A percentile compares a stretch with the other conserved stretches of the same genome.
phyloP scores from a whole-genome alignment of 2,888 invertebrate species.

The Andrena marginata region DNA sequence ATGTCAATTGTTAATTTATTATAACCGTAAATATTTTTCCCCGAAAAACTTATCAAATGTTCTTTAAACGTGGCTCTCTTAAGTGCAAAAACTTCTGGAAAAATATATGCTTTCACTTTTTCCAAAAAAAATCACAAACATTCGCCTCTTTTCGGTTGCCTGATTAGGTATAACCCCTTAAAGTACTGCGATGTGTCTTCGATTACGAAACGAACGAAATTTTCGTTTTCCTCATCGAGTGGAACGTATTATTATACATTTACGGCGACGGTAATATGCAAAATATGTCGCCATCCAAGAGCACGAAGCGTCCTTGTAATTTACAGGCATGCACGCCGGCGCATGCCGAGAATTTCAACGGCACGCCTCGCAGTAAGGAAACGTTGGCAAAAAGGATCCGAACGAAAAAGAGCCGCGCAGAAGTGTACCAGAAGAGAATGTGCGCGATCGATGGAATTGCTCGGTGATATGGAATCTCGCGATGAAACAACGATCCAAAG shows the following conservation, averaged over 20 bases:
- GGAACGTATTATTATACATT: background rate
- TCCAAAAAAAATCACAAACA: no score
- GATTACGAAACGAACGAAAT: background rate
- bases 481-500: conserved; percentile 19
- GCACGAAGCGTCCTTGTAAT: conserved; percentile 50
- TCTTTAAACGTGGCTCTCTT: no score
- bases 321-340: conserved; percentile 17
- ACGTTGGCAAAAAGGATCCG: background rate
- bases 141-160: no score
- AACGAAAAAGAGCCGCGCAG: background rate
- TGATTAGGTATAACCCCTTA: no score
- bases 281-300: conserved; percentile 37
- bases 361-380: background rate
- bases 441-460: background rate
- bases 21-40: no score
- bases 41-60: no score
- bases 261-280: conserved; percentile 15
- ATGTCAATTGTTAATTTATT: no score
- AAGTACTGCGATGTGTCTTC: background rate
- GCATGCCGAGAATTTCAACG: conserved; percentile 40
- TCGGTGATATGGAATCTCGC: background rate
- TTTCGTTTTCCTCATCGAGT: background rate
- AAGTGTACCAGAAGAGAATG: background rate
- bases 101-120: no score
- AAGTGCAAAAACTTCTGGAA: no score